Conservation (phyloP, 2,888 invertebrate genomes). For the Trachelus iudaicus region DNA sequence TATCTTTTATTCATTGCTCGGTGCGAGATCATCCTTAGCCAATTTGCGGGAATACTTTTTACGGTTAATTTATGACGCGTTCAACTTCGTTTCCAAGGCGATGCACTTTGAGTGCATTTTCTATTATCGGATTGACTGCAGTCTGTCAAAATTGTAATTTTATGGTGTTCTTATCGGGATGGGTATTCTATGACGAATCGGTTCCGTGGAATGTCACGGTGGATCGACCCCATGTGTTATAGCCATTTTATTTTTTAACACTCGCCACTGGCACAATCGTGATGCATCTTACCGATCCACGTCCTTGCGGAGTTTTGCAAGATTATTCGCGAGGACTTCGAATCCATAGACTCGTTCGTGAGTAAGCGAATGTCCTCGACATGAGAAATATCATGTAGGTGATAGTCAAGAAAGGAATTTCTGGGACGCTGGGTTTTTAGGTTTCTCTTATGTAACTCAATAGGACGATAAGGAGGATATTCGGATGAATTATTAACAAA, state of each 20-base stretch:
- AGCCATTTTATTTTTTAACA: not conserved
- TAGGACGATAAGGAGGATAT: not conserved
- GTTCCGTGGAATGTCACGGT: not conserved
- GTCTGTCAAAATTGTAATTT: not conserved
- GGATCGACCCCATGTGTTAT: not conserved
- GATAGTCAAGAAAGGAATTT: not conserved
- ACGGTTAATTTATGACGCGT: not conserved
- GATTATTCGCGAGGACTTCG: not conserved
- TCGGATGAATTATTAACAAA: constrained; percentile 46
- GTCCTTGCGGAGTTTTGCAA: not conserved
- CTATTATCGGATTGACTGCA: not conserved
- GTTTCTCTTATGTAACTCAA: not conserved
- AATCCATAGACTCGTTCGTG: not conserved
- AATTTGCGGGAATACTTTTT: not conserved
- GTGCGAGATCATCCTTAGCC: not conserved
- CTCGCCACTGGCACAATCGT: not conserved
- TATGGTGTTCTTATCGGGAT: not conserved
- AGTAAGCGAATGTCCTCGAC: not conserved
- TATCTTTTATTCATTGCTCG: not conserved
- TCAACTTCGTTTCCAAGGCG: not conserved
- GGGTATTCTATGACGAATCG: not conserved
- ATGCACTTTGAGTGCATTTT: not conserved
- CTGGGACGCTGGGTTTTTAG: not conserved
- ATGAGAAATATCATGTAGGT: not conserved
- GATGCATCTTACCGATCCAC: not conserved